Percentiles rank a stretch among this genome's conserved stretches.
Evolutionary conservation across 2,113 vertebrate species (phyloP).

Genomic region (Leucopsar rothschildi): DNA sequence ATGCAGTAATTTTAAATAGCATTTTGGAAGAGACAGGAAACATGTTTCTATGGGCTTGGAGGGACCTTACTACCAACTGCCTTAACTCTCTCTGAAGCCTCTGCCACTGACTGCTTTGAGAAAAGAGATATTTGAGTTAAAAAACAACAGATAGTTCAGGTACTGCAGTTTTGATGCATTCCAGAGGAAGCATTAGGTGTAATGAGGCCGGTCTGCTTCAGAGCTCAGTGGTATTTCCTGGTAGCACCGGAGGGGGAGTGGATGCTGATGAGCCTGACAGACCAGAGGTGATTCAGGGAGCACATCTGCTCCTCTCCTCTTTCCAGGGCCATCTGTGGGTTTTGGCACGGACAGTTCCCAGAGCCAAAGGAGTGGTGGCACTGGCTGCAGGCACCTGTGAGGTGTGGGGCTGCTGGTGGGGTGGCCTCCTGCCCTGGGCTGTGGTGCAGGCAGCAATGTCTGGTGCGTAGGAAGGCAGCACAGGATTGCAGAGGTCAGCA

Average conservation of each 20-base stretch:
- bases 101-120: background rate
- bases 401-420: background rate
- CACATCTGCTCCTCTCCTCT: background rate
- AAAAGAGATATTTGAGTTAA: background rate
- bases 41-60: background rate
- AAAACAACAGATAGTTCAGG: background rate
- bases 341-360: background rate
- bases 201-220: background rate
- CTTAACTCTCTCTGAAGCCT: background rate
- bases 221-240: slow-evolving; percentile 34
- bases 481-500: slow-evolving; percentile 1
- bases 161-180: background rate
- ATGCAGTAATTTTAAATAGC: background rate
- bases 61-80: background rate
- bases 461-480: background rate
- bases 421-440: background rate
- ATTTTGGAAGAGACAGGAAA: background rate
- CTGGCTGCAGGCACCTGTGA: background rate
- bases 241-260: background rate
- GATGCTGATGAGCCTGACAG: background rate
- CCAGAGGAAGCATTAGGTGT: background rate
- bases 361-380: background rate
- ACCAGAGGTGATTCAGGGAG: background rate
- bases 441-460: background rate
- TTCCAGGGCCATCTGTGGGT: background rate